Percentiles rank a stretch among this genome's conserved stretches.
phyloP scores from a whole-genome alignment of 2,888 invertebrate genomes.

The Nesidiocoris tenuis region DNA sequence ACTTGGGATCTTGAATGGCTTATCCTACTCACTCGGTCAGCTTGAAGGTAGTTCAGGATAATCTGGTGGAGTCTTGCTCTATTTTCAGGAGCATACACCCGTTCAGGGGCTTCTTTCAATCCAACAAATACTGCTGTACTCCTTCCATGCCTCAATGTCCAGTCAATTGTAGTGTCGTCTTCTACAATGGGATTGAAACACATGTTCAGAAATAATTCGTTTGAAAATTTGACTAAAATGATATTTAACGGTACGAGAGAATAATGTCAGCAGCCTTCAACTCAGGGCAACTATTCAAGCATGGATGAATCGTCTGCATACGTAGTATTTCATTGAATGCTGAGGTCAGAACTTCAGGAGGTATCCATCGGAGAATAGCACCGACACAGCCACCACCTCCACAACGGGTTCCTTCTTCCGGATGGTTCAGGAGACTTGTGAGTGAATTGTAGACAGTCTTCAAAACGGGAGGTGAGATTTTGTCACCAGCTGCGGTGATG shows the following conservation, averaged over 20 bases:
- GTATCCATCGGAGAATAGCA: slow-evolving; percentile 74
- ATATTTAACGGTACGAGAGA: too few relatives aligned
- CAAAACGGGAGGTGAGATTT: slow-evolving; percentile 79
- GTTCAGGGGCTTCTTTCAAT: slow-evolving; percentile 76
- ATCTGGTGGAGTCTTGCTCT: slow-evolving; percentile 69
- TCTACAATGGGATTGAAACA: slow-evolving; percentile 56
- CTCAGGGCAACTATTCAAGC: background rate
- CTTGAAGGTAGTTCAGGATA: slow-evolving; percentile 63
- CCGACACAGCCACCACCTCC: slow-evolving; percentile 89
- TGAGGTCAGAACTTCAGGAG: slow-evolving; percentile 69
- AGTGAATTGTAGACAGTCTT: slow-evolving; percentile 72
- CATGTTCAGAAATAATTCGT: background rate
- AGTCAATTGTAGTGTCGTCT: slow-evolving; percentile 65
- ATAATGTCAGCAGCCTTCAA: background rate
- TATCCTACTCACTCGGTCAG: slow-evolving; percentile 66
- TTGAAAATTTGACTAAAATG: too few relatives aligned
- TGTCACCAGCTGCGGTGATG: slow-evolving; percentile 80
- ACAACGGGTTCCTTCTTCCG: slow-evolving; percentile 78
- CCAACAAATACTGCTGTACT: slow-evolving; percentile 82
- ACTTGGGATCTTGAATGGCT: too few relatives aligned
- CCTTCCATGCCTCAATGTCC: slow-evolving; percentile 76
- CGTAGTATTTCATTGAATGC: slow-evolving; percentile 73
- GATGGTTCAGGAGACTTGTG: slow-evolving; percentile 65
- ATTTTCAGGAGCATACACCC: slow-evolving; percentile 66
- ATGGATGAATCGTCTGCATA: slow-evolving; percentile 55